Conservation (phyloP, 2,113 vertebrate genomes). For the Corythornis cristatus region DNA sequence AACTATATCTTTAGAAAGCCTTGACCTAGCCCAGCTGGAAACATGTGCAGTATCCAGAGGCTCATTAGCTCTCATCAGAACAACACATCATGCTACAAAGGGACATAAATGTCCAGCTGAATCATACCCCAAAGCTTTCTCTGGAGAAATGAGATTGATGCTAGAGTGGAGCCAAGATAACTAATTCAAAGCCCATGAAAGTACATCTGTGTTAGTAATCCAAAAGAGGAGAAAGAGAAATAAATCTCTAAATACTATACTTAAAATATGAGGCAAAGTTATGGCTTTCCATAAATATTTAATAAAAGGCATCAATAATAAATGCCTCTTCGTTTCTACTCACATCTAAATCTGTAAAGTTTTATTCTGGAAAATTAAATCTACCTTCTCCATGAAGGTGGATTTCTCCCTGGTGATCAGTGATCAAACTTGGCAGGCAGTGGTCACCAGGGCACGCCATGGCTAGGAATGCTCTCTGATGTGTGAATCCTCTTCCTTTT, state of each 20-base stretch:
- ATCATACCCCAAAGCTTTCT: neutral
- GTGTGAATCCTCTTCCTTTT: neutral
- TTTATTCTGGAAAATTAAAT: slow-evolving; percentile 20
- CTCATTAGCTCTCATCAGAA: neutral
- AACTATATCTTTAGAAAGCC: neutral
- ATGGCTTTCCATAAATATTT: slow-evolving; percentile 28
- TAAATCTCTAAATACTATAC: slow-evolving; percentile 2
- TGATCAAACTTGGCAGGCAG: neutral
- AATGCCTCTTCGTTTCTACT: slow-evolving; percentile 11
- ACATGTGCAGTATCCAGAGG: neutral
- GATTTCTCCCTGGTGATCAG: neutral
- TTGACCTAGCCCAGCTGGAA: neutral
- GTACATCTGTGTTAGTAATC: neutral
- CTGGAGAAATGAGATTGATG: neutral
- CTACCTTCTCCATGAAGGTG: neutral
- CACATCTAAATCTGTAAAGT: neutral
- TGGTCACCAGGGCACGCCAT: rapidly evolving
- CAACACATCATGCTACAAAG: neutral
- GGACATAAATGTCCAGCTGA: neutral
- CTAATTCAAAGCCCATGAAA: neutral
- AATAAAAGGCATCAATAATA: slow-evolving; percentile 40
- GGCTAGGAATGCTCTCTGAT: neutral
- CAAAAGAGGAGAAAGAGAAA: slow-evolving; percentile 1
- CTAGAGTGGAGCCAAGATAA: neutral
- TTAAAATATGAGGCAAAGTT: neutral